Conservation (phyloP, 2,113 vertebrate species). For the Sisor rabdophorus region DNA sequence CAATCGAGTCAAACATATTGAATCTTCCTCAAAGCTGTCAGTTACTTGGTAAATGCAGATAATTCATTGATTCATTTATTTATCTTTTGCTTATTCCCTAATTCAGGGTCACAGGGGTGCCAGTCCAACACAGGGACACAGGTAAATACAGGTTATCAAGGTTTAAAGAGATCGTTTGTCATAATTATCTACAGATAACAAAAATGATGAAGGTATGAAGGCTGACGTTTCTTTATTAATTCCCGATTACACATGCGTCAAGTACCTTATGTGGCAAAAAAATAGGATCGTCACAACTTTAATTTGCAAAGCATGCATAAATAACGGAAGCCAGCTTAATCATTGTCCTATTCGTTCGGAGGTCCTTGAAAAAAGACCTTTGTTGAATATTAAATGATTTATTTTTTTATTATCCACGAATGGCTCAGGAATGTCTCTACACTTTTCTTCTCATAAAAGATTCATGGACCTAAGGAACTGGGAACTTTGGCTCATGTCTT, state of each 20-base stretch:
- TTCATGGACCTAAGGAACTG: neutral
- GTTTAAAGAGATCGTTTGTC: neutral
- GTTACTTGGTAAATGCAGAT: neutral
- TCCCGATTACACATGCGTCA: neutral
- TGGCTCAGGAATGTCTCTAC: neutral
- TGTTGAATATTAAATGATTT: conserved; percentile 3
- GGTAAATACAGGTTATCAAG: neutral
- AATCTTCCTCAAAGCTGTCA: neutral
- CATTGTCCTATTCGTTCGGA: conserved; percentile 6
- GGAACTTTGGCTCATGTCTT: neutral
- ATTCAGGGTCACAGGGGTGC: too few species aligned
- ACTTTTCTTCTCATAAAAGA: neutral
- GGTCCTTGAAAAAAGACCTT: neutral
- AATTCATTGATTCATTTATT: too few species aligned
- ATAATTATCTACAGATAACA: neutral
- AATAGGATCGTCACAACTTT: neutral
- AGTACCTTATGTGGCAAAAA: neutral
- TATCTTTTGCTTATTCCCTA: too few species aligned
- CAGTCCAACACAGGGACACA: too few species aligned
- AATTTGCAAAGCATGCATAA: neutral
- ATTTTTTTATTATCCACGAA: neutral
- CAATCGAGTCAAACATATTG: too few species aligned
- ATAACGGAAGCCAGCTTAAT: neutral
- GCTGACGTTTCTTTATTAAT: conserved; percentile 3
- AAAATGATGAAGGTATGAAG: neutral